phyloP scores from a whole-genome alignment of 2,888 invertebrate genomes.

The Leucophora obtusa region DNA sequence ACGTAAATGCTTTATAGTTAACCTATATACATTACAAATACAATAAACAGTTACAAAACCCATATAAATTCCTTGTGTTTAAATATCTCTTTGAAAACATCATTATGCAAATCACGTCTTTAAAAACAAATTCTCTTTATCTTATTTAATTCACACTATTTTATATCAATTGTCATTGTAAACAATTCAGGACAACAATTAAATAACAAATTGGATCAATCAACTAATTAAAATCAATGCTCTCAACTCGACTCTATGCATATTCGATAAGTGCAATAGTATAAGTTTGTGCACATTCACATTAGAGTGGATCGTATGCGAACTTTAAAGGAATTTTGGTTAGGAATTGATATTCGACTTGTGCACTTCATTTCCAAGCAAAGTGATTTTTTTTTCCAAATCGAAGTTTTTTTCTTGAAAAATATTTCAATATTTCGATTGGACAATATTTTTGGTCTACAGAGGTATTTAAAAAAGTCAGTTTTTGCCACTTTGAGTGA shows the following conservation, averaged over 20 bases:
- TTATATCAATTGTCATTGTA: slow-evolving; percentile 55
- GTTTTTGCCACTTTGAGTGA: too few species aligned
- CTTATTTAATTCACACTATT: slow-evolving; percentile 41
- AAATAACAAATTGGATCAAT: slow-evolving; percentile 61
- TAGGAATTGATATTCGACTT: too few species aligned
- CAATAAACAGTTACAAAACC: background rate
- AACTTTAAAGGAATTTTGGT: too few species aligned
- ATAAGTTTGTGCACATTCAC: background rate
- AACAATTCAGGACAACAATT: slow-evolving; percentile 55
- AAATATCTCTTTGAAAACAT: background rate
- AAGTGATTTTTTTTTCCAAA: too few species aligned
- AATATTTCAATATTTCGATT: too few species aligned
- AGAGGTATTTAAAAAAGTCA: too few species aligned
- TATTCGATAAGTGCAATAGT: background rate
- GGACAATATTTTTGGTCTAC: too few species aligned
- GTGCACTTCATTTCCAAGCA: too few species aligned
- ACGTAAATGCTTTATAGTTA: slow-evolving; percentile 31
- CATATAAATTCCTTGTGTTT: background rate
- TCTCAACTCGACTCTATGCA: slow-evolving; percentile 5
- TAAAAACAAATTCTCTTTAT: slow-evolving; percentile 25
- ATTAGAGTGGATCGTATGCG: too few species aligned
- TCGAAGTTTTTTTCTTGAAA: too few species aligned
- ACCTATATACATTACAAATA: background rate
- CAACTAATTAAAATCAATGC: slow-evolving; percentile 61
- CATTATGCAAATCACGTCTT: slow-evolving; percentile 58